These are phyloP conservation scores for Halocaridina rubra DNA, from an alignment of 2,888 invertebrate species.

Conservation along the genomic window DNA sequence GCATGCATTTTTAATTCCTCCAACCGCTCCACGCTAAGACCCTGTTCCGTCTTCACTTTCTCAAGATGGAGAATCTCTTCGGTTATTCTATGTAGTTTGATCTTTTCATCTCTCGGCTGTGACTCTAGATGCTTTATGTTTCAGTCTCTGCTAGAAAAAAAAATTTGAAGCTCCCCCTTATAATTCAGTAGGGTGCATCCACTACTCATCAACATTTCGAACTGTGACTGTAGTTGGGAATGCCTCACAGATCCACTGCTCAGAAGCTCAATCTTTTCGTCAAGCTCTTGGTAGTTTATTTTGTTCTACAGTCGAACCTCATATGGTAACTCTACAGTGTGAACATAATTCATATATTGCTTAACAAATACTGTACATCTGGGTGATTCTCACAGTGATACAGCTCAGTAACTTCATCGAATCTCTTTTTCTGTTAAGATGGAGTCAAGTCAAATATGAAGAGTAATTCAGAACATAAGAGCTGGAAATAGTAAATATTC, in stretches of 20 bases:
- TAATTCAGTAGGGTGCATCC: background rate
- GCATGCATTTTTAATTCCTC: conserved; percentile 25
- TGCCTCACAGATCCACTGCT: background rate
- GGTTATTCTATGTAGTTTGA: too few relatives aligned
- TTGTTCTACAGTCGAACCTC: background rate
- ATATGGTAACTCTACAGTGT: background rate
- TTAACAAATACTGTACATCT: background rate
- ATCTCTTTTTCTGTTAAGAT: background rate
- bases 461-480: conserved; percentile 3
- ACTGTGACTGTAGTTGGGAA: background rate
- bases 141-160: background rate
- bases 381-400: background rate
- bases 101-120: background rate
- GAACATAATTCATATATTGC: background rate
- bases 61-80: background rate
- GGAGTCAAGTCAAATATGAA: conserved; percentile 1
- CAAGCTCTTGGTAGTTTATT: background rate
- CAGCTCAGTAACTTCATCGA: background rate
- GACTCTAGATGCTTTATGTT: background rate
- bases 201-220: background rate
- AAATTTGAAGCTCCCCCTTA: background rate
- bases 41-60: background rate
- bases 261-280: background rate
- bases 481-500: background rate
- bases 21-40: background rate